Conservation (phyloP, 2,888 invertebrate species). For the Ormyrus thymus region DNA sequence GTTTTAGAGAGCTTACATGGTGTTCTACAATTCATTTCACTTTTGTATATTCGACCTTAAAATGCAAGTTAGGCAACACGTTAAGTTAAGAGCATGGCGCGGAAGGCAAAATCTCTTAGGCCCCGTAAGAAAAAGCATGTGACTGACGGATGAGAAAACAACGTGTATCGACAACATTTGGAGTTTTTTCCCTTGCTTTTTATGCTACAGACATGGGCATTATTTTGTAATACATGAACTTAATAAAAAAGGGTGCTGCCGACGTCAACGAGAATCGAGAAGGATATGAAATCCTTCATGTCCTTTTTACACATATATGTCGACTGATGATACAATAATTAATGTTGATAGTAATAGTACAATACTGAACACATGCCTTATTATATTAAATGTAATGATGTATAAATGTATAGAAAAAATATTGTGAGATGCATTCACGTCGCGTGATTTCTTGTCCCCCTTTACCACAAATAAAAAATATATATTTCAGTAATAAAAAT, state of each 20-base stretch:
- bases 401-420: slow-evolving; percentile 47
- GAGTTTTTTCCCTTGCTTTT: slow-evolving; percentile 20
- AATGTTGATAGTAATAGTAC: slow-evolving; percentile 39
- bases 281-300: neutral
- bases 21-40: slow-evolving; percentile 2
- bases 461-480: slow-evolving; percentile 28
- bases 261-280: neutral
- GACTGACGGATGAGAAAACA: slow-evolving; percentile 18
- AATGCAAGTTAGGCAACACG: slow-evolving; percentile 42
- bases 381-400: slow-evolving; percentile 32
- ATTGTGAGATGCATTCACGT: slow-evolving; percentile 30
- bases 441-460: neutral
- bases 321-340: slow-evolving; percentile 11
- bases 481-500: slow-evolving; percentile 20
- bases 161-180: slow-evolving; percentile 7
- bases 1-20: slow-evolving; percentile 22
- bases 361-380: slow-evolving; percentile 55
- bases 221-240: neutral
- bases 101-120: slow-evolving; percentile 49
- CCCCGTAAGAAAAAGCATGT: slow-evolving; percentile 30
- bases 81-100: slow-evolving; percentile 21
- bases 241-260: neutral
- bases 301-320: slow-evolving; percentile 6
- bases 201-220: slow-evolving; percentile 48
- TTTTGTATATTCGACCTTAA: slow-evolving; percentile 25